These are phyloP conservation scores for Tiliqua scincoides DNA, from an alignment of 2,113 vertebrate genomes.

Conservation along the genomic window DNA sequence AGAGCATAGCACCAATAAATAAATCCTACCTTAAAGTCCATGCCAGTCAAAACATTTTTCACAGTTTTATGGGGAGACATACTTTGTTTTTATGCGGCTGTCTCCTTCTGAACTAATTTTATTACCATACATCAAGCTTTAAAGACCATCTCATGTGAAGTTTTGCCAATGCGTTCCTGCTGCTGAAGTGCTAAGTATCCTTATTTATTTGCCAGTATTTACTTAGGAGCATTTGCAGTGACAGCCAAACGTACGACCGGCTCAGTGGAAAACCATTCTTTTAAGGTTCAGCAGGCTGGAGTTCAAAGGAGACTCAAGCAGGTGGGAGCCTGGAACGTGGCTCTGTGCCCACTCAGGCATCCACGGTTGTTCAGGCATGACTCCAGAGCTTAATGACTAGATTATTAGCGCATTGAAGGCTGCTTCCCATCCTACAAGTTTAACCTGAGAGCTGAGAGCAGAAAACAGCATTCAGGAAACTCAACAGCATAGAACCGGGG, in stretches of 20 bases:
- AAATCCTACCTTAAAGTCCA: slow-evolving; percentile 55
- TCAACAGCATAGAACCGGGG: too few relatives aligned
- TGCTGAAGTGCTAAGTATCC: slow-evolving; percentile 66
- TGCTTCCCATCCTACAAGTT: too few relatives aligned
- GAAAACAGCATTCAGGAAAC: too few relatives aligned
- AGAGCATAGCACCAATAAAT: slow-evolving; percentile 75
- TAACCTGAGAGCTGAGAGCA: too few relatives aligned
- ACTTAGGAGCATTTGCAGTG: slow-evolving; percentile 52
- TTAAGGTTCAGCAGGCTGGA: slow-evolving; percentile 36
- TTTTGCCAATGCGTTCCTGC: slow-evolving; percentile 69
- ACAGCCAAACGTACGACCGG: slow-evolving; percentile 51
- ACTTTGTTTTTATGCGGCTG: slow-evolving; percentile 60
- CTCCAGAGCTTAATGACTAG: background rate
- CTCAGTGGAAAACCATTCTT: slow-evolving; percentile 46
- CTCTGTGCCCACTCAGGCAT: fast-evolving
- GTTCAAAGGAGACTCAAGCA: background rate
- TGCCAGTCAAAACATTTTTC: slow-evolving; percentile 60
- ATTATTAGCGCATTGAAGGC: too few relatives aligned
- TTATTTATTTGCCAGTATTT: slow-evolving; percentile 71
- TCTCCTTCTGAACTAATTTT: slow-evolving; percentile 70
- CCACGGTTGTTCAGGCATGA: background rate
- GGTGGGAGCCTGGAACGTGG: fast-evolving
- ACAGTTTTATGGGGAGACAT: slow-evolving; percentile 56
- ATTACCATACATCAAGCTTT: slow-evolving; percentile 66
- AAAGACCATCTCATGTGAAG: slow-evolving; percentile 67